Evolutionary conservation across 2,113 vertebrate species (phyloP), one percentile per base, ranked within the genome.

Genomic region (Gasterosteus aculeatus): DNA sequence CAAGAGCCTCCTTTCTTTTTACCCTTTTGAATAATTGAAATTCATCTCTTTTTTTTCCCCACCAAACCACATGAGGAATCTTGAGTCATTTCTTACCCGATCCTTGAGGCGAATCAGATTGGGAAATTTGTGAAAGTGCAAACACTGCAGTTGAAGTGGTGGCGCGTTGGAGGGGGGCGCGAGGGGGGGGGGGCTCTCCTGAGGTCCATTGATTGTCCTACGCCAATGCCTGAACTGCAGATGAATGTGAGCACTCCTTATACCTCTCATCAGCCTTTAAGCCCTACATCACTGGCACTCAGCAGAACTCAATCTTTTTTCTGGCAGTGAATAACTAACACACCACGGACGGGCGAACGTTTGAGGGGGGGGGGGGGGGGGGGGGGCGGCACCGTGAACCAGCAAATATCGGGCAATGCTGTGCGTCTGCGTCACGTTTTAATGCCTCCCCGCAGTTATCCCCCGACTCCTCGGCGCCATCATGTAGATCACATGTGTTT

Each of bases 401-500:
- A 51, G 65, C 80, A 78, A 46, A 77, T 63, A 38, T 16, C 33
- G 47, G 6, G 66, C 68, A n/a, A 39, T 10, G 51, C 66, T 71
- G 60, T 61, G 57, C 57, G 63, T 73, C 65, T 75, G 82, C 44
- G 65, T 81, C 68, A 69, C 67, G 75, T 85, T 78, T 39, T 3
- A 80, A 69, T 76, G 46, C 68, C 63, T 41, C 85, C 86, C 83
- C 35, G 83, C 75, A 78, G 81, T 77, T 65, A 78, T 84, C 75
- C 83, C 64, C 74, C 7, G 26, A 63, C 73, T 88, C 78, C 87
- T 81, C 86, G 75, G 88, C 74, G 79, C 83, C 80, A 83, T 91
- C 88, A 86, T 92, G 91, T 90, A 87, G 90, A 92, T 89, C 72
- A 87, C 90, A 89, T 77, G 81, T 86, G 83, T 90, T 90, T 81